Evolutionary conservation across 2,888 invertebrate species (phyloP).

Genomic region (Junonia oenone): DNA sequence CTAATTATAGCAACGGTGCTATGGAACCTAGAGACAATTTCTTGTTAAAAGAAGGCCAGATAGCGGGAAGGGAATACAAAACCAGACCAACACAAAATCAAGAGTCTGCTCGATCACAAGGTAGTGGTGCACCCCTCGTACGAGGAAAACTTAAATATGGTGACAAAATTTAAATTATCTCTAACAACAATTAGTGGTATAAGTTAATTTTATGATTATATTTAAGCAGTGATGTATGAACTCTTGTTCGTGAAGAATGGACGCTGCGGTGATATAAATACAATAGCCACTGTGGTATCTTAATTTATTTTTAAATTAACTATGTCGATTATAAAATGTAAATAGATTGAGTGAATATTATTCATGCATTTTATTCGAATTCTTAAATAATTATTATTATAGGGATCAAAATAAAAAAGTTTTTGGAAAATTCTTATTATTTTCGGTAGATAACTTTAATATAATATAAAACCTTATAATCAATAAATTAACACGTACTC

Average conservation of each 20-base stretch:
- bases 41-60: constrained; percentile 23
- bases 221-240: constrained; percentile 8
- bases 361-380: constrained; percentile 68
- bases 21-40: constrained; percentile 6
- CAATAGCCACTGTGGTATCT: constrained; percentile 4
- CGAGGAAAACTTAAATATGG: constrained; percentile 62
- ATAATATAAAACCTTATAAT: too few species aligned
- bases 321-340: constrained; percentile 41
- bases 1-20: neutral
- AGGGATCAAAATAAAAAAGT: constrained; percentile 34
- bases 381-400: constrained; percentile 49
- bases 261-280: constrained; percentile 23
- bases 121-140: constrained; percentile 37
- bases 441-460: neutral
- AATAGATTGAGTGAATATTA: constrained; percentile 44
- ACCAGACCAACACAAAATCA: constrained; percentile 18
- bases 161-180: constrained; percentile 58
- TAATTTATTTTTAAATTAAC: constrained; percentile 40
- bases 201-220: constrained; percentile 36
- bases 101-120: constrained; percentile 24
- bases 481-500: too few species aligned
- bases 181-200: constrained; percentile 40
- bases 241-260: constrained; percentile 30
- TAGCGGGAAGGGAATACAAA: constrained; percentile 18
- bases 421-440: neutral